Evolutionary conservation across 2,888 invertebrate genomes (phyloP).

Genomic region (Stomorhina lunata): DNA sequence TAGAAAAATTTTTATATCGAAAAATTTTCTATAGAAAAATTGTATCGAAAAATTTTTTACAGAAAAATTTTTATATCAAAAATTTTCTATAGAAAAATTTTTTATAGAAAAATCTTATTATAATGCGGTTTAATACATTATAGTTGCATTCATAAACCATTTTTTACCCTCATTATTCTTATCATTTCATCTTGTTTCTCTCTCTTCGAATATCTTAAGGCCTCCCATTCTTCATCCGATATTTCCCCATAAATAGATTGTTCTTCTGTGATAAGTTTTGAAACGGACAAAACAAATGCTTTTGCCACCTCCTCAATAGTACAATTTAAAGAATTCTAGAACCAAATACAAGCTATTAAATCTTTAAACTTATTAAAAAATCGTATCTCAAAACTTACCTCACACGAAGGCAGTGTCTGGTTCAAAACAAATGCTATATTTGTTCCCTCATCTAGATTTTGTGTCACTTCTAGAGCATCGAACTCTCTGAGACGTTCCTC

Average conservation of each 20-base stretch:
- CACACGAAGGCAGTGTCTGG: slow-evolving; percentile 82
- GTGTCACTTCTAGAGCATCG: slow-evolving; percentile 81
- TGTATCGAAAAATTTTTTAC: no score
- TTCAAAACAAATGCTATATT: slow-evolving; percentile 90
- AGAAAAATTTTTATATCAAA: no score
- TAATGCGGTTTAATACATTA: no score
- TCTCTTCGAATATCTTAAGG: slow-evolving; percentile 85
- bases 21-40: no score
- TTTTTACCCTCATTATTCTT: slow-evolving; percentile 84
- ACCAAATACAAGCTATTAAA: slow-evolving; percentile 40
- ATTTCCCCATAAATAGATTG: slow-evolving; percentile 87
- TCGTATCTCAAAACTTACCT: slow-evolving; percentile 78
- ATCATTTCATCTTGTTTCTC: slow-evolving; percentile 85
- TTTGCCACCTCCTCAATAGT: slow-evolving; percentile 85
- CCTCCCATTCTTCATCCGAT: slow-evolving; percentile 92
- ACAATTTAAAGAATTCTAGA: slow-evolving; percentile 85
- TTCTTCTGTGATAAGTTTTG: slow-evolving; percentile 86
- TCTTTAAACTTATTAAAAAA: background rate
- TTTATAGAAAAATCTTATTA: no score
- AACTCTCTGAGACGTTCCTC: slow-evolving; percentile 82
- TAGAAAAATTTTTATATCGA: no score
- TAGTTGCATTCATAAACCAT: background rate
- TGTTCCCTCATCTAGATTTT: slow-evolving; percentile 87
- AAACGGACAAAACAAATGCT: slow-evolving; percentile 85
- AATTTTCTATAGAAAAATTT: no score